Conservation (phyloP, 2,113 vertebrate genomes). For the Chaetops frenatus region DNA sequence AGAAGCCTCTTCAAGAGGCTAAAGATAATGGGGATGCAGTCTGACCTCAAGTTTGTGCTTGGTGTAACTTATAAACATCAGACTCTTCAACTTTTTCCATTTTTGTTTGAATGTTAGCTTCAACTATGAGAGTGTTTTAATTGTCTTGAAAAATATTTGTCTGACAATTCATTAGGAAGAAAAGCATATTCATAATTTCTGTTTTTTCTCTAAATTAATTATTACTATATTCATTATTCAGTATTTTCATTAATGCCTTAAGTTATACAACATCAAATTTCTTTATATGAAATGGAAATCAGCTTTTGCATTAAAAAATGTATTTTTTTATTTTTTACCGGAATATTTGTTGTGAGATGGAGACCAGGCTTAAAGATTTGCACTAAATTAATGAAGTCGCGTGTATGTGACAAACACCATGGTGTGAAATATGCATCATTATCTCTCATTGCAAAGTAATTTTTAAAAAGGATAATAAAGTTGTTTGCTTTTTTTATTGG, state of each 20-base stretch:
- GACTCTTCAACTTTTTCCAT: neutral
- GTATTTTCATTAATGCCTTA: neutral
- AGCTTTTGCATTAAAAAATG: neutral
- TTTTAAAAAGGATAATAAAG: neutral
- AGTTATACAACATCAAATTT: neutral
- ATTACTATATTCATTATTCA: too few relatives aligned
- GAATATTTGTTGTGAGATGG: neutral
- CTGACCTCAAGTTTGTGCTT: neutral
- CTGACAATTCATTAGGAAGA: neutral
- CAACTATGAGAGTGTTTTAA: neutral
- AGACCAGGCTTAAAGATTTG: neutral
- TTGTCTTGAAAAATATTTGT: neutral
- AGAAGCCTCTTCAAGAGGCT: neutral
- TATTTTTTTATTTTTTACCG: neutral
- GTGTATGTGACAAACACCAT: neutral
- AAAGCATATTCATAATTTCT: neutral
- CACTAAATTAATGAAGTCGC: neutral
- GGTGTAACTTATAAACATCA: neutral
- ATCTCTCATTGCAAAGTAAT: neutral
- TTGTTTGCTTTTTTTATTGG: neutral
- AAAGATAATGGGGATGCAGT: neutral
- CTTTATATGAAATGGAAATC: neutral
- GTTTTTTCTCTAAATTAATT: neutral
- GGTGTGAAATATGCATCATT: neutral
- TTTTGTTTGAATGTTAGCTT: neutral